A percentile compares a stretch with the other conserved stretches of the same genome.
phyloP scores from a whole-genome alignment of 2,888 invertebrate species.

The Amblyjoppa proteus region DNA sequence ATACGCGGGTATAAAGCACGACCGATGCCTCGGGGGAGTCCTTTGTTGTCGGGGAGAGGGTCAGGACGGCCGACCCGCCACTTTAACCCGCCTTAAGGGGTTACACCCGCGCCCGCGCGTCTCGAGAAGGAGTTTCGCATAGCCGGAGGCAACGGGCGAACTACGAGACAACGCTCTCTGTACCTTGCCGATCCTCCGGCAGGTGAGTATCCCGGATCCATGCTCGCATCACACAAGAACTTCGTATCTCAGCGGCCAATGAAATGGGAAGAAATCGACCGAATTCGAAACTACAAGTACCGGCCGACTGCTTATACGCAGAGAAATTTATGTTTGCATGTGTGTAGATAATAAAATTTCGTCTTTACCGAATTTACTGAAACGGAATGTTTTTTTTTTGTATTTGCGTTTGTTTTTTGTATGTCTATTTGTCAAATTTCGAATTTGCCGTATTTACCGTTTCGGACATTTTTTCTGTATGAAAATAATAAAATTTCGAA shows the following conservation, averaged over 20 bases:
- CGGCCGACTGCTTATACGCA: not conserved
- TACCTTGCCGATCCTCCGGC: conserved; percentile 47
- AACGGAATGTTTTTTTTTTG: too few species aligned
- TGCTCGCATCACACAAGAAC: conserved; percentile 17
- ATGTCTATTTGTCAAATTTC: not conserved
- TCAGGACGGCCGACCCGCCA: conserved; percentile 80
- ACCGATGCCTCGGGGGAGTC: conserved; percentile 81
- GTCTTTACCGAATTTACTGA: too few species aligned
- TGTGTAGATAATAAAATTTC: too few species aligned
- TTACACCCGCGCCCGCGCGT: conserved; percentile 74
- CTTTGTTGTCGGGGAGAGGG: conserved; percentile 84
- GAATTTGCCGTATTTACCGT: not conserved
- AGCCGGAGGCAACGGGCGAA: conserved; percentile 47
- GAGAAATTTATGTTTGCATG: too few species aligned
- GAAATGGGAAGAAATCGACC: not conserved
- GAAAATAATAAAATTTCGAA: too few species aligned
- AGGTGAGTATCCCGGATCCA: conserved; percentile 53
- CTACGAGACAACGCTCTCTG: conserved; percentile 42
- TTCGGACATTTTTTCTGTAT: too few species aligned
- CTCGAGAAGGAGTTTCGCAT: conserved; percentile 70
- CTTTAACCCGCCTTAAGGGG: conserved; percentile 83
- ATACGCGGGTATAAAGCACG: conserved; percentile 74
- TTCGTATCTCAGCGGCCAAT: not conserved
- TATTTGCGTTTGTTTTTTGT: too few species aligned
- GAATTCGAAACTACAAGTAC: not conserved